Base-by-base conservation (phyloP, 2,797 vertebrate genomes). In the Galaxias olidus region DNA sequence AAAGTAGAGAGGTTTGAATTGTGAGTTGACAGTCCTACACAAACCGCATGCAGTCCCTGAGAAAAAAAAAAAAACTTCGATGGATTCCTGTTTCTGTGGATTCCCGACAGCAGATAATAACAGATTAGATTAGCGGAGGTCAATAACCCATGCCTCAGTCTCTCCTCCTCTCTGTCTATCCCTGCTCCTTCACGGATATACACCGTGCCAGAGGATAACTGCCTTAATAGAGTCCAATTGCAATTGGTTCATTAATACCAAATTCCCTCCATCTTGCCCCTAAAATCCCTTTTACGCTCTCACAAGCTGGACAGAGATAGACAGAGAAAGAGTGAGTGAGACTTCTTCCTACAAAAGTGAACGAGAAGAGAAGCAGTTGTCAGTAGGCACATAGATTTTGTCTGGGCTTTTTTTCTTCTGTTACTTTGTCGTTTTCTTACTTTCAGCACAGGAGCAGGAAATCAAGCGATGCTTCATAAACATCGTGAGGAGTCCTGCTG, bases 51-150 rank as follows among this genome's bases (percentile, higher is more conserved):
- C 49, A 78, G 71, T 68, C 56, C 48, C 40, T 62, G 8, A 63
- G 50, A 45, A 47, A 53, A 40, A 13, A 3, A 30, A 65, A 59
- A 59, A 10, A 14, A 19, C 59, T 58, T 62, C 50, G 18, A 40
- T 49, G 10, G 60, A 50, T 69, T 11, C 0, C 60, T 63, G 73
- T 56, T 66, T 17, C 8, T 11, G 51, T 63, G 73, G 78, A 71
- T 50, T 69, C 61, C 54, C n/a, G 10, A 63, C 65, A 70, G 75
- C 41, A 9, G 53, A 72, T 81, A 56, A 78, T 55, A 63, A 80
- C 47, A 45, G 18, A 71, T 71, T 75, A 81, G 74, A 83, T 79
- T 72, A 81, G 71, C 14, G 80, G 60, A 64, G 72, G 64, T 74
- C 72, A 73, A 63, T 49, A 65, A 75, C 70, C 30, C 30, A 1